Conservation (phyloP, 2,888 invertebrate species). For the Diarsia rubi region DNA sequence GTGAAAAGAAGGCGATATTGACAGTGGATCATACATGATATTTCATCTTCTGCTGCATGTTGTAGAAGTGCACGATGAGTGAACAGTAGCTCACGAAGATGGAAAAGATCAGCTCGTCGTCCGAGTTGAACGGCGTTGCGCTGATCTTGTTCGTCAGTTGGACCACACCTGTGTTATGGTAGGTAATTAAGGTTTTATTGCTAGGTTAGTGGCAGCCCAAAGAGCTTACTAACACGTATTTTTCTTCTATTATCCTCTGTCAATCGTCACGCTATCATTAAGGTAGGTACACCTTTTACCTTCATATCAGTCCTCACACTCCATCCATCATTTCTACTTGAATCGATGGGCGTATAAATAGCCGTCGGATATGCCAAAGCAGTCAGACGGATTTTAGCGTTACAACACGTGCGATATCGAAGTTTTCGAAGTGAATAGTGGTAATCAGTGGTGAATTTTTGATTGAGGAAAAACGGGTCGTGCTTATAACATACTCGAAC, state of each 20-base stretch:
- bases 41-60: constrained; percentile 86
- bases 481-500: not conserved
- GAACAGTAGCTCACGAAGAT: constrained; percentile 91
- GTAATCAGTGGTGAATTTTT: not conserved
- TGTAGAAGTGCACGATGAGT: constrained; percentile 90
- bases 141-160: constrained; percentile 91
- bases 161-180: constrained; percentile 86
- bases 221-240: not conserved
- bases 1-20: not conserved
- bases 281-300: too few species aligned
- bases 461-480: not conserved
- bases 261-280: too few species aligned
- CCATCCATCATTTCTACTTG: not conserved
- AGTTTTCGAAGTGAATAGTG: not conserved
- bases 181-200: not conserved
- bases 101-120: constrained; percentile 90
- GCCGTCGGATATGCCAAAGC: not conserved
- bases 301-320: too few species aligned
- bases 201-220: not conserved
- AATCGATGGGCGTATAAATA: not conserved
- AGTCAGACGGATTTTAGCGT: not conserved
- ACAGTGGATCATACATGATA: constrained; percentile 79
- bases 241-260: too few species aligned
- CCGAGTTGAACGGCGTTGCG: constrained; percentile 83
- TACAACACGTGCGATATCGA: not conserved